Evolutionary conservation across 2,797 vertebrate species (phyloP).

Genomic region (Hoplostethus mediterraneus): DNA sequence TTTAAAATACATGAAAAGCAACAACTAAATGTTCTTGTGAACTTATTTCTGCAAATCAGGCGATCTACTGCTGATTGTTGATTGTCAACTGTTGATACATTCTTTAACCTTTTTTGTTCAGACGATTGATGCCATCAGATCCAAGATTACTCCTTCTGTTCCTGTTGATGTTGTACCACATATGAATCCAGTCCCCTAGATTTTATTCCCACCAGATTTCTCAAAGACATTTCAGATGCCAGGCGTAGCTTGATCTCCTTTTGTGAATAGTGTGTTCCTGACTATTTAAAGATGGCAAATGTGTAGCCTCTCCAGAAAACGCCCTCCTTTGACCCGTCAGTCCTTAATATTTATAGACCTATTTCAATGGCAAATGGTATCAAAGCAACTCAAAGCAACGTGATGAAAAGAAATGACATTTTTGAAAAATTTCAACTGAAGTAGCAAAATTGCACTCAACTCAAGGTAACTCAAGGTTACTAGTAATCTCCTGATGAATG

Average conservation of each 20-base stretch:
- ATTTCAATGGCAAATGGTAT: slow-evolving; percentile 33
- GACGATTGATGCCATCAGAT: neutral
- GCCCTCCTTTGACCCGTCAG: neutral
- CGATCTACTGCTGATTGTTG: slow-evolving; percentile 45
- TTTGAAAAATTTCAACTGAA: neutral
- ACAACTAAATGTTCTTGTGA: neutral
- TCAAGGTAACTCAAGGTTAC: neutral
- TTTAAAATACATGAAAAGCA: neutral
- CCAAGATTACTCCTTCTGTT: neutral
- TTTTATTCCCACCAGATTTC: too few species aligned
- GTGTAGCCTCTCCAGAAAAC: neutral
- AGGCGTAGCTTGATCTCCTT: too few species aligned
- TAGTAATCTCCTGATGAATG: too few species aligned
- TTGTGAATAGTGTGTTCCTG: neutral
- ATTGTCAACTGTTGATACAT: slow-evolving; percentile 44
- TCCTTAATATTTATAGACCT: neutral
- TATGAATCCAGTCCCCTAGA: too few species aligned
- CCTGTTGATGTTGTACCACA: too few species aligned
- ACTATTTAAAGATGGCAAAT: slow-evolving; percentile 3
- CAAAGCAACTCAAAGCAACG: neutral
- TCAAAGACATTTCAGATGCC: too few species aligned
- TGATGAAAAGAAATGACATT: neutral
- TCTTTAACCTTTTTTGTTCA: slow-evolving; percentile 12
- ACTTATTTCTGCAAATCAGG: slow-evolving; percentile 5
- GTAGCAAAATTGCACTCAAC: neutral